Base-by-base conservation (phyloP, 2,888 invertebrate genomes). In the Chrysodeixis includens region DNA sequence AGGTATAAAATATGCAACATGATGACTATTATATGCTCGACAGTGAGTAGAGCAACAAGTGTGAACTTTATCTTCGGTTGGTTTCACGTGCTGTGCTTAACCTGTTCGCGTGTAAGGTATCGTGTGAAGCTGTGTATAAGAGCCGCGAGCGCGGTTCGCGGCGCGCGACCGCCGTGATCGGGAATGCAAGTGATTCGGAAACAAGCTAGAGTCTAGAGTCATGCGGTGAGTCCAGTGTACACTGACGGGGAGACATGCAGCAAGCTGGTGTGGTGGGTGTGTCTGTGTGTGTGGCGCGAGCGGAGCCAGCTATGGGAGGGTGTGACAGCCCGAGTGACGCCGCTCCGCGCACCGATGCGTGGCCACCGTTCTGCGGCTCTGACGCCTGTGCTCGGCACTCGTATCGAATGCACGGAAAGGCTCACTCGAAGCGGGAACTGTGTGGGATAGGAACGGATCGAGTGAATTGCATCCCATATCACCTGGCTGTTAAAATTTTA, bases 1-100 rank as follows among this genome's bases (percentile, higher is more conserved):
- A 95, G 95, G 95, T 95, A 95, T 95, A 94, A 94, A 95, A 94
- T 94, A 95, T 94, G 94, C 92, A 92, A 88, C 88, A 90, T 92
- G 92, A 93, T 92, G 92, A 88, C 87, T 90, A 88, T 91, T 73
- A 83, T 86, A 90, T 90, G 91, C 90, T 92, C 93, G 88, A 89
- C 84, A 86, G 91, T 92, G 92, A 92, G 87, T 78, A 84, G 91
- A 92, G 90, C 90, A 85, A 87, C 79, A 87, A 87, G 89, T 90
- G 90, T 92, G 88, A 89, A 85, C 70, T 82, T 84, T 81, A 83
- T 80, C 75, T 84, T 85, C 83, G 84, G 81, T 81, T 80, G 77
- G 84, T 83, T 85, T 85, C 84, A 88, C 90, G 92, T 93, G 93
- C 93, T 91, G 93, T 93, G 92, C 92, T 92, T 84, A 85, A 88